These are phyloP conservation scores for Hypanus sabinus DNA, from an alignment of 2,113 vertebrate species.

Conservation along the genomic window DNA sequence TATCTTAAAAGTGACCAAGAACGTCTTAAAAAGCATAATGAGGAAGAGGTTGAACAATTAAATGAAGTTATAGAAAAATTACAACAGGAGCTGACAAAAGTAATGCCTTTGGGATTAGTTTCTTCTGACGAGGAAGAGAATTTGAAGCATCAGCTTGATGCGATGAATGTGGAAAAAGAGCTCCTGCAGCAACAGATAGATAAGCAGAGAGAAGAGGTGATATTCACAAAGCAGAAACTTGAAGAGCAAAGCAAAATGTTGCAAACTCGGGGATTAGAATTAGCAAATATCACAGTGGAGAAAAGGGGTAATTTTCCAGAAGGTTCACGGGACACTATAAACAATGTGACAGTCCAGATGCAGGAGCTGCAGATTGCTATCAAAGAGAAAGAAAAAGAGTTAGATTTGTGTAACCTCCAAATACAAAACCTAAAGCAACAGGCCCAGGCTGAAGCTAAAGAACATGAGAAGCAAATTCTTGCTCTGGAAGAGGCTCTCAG, in stretches of 20 bases:
- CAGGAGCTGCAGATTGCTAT: conserved; percentile 61
- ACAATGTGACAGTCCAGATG: conserved; percentile 52
- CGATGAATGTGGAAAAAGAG: conserved; percentile 51
- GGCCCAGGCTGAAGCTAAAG: conserved; percentile 52
- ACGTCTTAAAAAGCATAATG: conserved; percentile 63
- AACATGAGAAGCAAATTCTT: conserved; percentile 56
- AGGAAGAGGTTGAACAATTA: conserved; percentile 82
- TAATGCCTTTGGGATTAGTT: conserved; percentile 47
- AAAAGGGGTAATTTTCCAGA: conserved; percentile 43
- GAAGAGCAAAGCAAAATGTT: conserved; percentile 65
- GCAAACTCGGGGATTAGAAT: conserved; percentile 56
- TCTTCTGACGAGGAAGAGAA: conserved; percentile 59
- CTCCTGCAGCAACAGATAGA: conserved; percentile 54
- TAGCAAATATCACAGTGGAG: conserved; percentile 50
- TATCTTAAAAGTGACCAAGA: conserved; percentile 78
- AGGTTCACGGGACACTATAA: conserved; percentile 50
- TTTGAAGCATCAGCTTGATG: conserved; percentile 53
- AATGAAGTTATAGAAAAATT: conserved; percentile 87
- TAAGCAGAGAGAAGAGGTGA: conserved; percentile 46
- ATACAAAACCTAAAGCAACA: conserved; percentile 59
- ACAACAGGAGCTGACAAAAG: conserved; percentile 76
- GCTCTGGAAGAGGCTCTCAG: conserved; percentile 67
- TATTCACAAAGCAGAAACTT: conserved; percentile 53
- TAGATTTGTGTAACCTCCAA: conserved; percentile 54
- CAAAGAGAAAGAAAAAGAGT: conserved; percentile 64